phyloP scores from a whole-genome alignment of 2,888 invertebrate genomes.

The Macropis europaea region DNA sequence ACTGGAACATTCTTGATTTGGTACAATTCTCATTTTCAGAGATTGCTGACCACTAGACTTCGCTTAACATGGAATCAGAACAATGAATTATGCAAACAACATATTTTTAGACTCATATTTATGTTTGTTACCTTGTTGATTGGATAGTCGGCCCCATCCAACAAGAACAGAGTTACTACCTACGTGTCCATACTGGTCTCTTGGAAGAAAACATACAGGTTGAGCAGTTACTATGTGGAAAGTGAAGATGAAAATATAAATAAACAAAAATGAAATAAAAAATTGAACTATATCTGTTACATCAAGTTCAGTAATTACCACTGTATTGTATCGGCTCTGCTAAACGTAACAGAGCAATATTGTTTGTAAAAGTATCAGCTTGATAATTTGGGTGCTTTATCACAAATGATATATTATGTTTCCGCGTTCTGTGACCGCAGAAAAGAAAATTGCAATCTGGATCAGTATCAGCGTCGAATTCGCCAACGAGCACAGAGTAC shows the following conservation, averaged over 20 bases:
- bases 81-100: not conserved
- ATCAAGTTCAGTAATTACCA: slow-evolving; percentile 78
- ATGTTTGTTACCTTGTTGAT: slow-evolving; percentile 79
- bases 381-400: slow-evolving; percentile 89
- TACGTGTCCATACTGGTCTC: slow-evolving; percentile 72
- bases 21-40: slow-evolving; percentile 85
- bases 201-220: slow-evolving; percentile 85
- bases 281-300: not conserved
- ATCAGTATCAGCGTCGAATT: slow-evolving; percentile 86
- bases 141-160: slow-evolving; percentile 88
- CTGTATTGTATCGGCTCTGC: slow-evolving; percentile 86
- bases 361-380: slow-evolving; percentile 82
- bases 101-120: not conserved
- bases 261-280: slow-evolving; percentile 38
- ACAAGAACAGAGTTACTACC: slow-evolving; percentile 83
- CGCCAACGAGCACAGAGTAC: slow-evolving; percentile 87
- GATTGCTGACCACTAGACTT: slow-evolving; percentile 81
- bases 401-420: slow-evolving; percentile 87
- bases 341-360: slow-evolving; percentile 88
- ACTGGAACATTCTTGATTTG: slow-evolving; percentile 84
- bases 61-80: slow-evolving; percentile 56
- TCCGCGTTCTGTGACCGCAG: slow-evolving; percentile 87
- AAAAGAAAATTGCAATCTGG: slow-evolving; percentile 88
- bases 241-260: slow-evolving; percentile 40
- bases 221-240: slow-evolving; percentile 86